Conservation (phyloP, 2,113 vertebrate genomes). For the Aptenodytes forsteri region DNA sequence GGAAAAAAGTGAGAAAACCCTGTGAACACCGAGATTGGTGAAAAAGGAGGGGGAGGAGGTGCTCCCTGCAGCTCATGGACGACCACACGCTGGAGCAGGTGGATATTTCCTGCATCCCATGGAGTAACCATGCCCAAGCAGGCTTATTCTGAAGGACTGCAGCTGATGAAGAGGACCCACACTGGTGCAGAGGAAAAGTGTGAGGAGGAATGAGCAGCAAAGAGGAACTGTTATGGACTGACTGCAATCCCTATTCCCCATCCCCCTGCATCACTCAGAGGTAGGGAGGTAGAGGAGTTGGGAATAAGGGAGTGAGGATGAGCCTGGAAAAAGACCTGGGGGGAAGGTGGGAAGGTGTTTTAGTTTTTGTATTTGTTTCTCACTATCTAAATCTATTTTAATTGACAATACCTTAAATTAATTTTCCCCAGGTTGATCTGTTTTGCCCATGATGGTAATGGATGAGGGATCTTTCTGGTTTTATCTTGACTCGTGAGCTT, state of each 20-base stretch:
- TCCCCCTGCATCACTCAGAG: fast-evolving
- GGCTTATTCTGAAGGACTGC: background rate
- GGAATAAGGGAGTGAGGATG: background rate
- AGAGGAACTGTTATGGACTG: background rate
- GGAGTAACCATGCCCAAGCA: background rate
- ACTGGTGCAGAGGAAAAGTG: background rate
- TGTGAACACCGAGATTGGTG: background rate
- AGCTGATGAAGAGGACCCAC: background rate
- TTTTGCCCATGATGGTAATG: background rate
- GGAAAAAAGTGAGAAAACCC: background rate
- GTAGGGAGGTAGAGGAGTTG: background rate
- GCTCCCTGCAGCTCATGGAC: background rate
- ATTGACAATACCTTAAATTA: background rate
- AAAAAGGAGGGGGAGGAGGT: background rate
- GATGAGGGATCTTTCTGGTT: background rate
- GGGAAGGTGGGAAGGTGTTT: background rate
- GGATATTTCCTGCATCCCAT: background rate
- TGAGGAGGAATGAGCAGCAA: background rate
- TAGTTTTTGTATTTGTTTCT: background rate
- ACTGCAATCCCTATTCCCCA: fast-evolving
- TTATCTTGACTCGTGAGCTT: background rate
- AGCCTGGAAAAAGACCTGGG: background rate
- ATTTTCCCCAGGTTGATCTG: background rate
- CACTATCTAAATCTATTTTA: background rate
- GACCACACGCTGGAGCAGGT: background rate